A percentile compares a stretch with the other conserved stretches of the same genome.
These are phyloP conservation scores for Erebia ligea DNA, from an alignment of 2,888 invertebrate genomes.

Conservation along the genomic window DNA sequence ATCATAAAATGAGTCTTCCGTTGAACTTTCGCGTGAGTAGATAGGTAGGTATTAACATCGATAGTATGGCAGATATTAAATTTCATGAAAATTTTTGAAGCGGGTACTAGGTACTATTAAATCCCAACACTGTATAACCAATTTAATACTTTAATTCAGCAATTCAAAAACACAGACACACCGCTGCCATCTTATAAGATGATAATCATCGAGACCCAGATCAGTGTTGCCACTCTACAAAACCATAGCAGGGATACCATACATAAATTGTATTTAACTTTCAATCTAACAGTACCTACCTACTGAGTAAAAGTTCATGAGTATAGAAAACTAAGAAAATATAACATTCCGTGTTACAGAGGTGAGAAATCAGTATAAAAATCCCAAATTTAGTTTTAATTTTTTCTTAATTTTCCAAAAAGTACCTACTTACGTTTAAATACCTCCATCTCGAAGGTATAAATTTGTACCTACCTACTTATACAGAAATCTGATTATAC, in stretches of 20 bases:
- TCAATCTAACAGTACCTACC: too few relatives aligned
- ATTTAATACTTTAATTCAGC: too few relatives aligned
- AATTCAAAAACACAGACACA: too few relatives aligned
- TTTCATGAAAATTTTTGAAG: slow-evolving; percentile 10
- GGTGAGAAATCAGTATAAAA: not conserved
- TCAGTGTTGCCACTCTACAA: too few relatives aligned
- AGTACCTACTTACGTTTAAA: not conserved
- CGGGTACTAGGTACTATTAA: not conserved
- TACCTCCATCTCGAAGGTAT: not conserved
- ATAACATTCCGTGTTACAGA: not conserved
- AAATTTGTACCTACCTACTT: too few relatives aligned
- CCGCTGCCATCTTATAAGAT: too few relatives aligned
- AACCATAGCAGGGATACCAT: too few relatives aligned
- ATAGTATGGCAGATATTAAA: slow-evolving; percentile 8
- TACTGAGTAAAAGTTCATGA: not conserved
- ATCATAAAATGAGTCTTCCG: slow-evolving; percentile 25
- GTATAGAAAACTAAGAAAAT: not conserved
- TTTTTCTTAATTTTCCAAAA: not conserved
- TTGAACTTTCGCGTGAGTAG: slow-evolving; percentile 14
- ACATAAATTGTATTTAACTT: too few relatives aligned
- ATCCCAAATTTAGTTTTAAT: too few relatives aligned
- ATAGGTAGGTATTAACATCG: not conserved
- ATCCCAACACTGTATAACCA: too few relatives aligned
- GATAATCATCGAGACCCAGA: too few relatives aligned
- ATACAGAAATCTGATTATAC: not conserved